A percentile compares a stretch with the other conserved stretches of the same genome.
Conservation (phyloP, 2,888 invertebrate species). For the Caradrina clavipalpis region DNA sequence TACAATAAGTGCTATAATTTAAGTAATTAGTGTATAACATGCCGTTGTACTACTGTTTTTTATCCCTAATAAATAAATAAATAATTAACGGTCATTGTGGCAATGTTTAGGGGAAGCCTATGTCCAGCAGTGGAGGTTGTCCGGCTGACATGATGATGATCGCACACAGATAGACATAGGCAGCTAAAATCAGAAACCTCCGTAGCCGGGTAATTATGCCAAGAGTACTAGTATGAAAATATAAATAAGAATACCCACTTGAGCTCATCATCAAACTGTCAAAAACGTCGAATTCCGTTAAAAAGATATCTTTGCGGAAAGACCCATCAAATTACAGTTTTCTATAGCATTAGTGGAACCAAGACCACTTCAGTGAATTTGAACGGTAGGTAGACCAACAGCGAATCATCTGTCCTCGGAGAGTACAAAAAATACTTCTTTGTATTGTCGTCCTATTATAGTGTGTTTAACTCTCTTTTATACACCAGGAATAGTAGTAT, state of each 20-base stretch:
- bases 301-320: constrained; percentile 37
- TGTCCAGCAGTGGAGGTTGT: too few species aligned
- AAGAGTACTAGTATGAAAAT: background rate
- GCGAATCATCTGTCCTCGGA: constrained; percentile 31
- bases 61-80: too few species aligned
- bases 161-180: too few species aligned
- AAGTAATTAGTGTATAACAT: too few species aligned
- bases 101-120: too few species aligned
- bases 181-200: too few species aligned
- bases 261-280: constrained; percentile 35
- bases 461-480: constrained; percentile 14
- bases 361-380: constrained; percentile 47
- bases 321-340: constrained; percentile 33
- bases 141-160: too few species aligned
- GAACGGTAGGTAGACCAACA: constrained; percentile 42
- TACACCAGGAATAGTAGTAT: too few species aligned
- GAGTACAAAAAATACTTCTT: constrained; percentile 38
- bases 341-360: constrained; percentile 26
- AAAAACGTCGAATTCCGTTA: constrained; percentile 41
- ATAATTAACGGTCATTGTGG: too few species aligned
- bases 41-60: too few species aligned
- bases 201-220: background rate
- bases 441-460: constrained; percentile 27
- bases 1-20: too few species aligned
- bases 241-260: background rate